These are phyloP conservation scores for Gallinago solitaria DNA, from an alignment of 2,797 vertebrate genomes.

Conservation along the genomic window DNA sequence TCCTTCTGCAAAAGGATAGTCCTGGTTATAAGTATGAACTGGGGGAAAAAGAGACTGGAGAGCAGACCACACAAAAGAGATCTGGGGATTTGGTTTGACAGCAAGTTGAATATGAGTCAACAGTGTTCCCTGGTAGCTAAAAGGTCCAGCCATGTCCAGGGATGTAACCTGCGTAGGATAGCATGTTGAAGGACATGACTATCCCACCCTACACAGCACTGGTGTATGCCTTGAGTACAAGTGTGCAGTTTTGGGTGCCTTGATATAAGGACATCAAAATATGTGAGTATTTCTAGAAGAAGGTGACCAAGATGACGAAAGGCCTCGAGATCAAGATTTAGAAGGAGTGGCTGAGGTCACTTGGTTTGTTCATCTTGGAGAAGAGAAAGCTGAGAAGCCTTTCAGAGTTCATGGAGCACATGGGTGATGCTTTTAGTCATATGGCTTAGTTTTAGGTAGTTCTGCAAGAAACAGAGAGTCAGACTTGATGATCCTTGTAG, in stretches of 20 bases:
- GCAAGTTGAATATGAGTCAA: not conserved
- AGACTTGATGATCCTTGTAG: not conserved
- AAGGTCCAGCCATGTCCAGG: accelerated
- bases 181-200: accelerated
- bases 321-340: not conserved
- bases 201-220: not conserved
- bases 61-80: not conserved
- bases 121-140: not conserved
- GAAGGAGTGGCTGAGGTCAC: accelerated
- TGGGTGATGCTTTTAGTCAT: not conserved
- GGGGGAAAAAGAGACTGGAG: accelerated
- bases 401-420: not conserved
- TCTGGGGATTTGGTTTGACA: accelerated
- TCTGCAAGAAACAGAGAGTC: not conserved
- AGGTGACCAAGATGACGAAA: not conserved
- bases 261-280: not conserved
- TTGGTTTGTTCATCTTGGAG: not conserved
- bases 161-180: not conserved
- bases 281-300: not conserved
- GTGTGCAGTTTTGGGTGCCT: not conserved
- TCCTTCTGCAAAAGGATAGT: accelerated
- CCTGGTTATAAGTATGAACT: accelerated
- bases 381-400: not conserved
- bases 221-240: accelerated
- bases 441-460: not conserved